Evolutionary conservation across 2,113 vertebrate species (phyloP).

Genomic region (Lophius piscatorius): DNA sequence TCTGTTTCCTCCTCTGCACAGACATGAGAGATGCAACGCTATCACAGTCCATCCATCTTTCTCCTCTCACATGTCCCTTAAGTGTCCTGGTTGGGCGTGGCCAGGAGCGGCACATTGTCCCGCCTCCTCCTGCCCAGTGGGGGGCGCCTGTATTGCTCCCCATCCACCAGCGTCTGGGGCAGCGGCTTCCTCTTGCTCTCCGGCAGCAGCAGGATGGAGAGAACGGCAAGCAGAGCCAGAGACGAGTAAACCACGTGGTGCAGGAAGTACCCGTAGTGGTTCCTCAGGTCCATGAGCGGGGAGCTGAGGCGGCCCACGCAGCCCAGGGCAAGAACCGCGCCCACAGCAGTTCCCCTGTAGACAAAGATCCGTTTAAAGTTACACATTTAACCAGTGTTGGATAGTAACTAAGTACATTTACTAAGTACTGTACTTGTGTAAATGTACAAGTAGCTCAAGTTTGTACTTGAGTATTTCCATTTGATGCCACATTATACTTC

Average conservation of each 20-base stretch:
- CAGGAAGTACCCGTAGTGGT: constrained; percentile 90
- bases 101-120: constrained; percentile 89
- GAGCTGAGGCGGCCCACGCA: constrained; percentile 87
- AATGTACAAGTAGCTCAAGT: too few species aligned
- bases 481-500: too few species aligned
- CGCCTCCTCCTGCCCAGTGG: constrained; percentile 82
- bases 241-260: constrained; percentile 90
- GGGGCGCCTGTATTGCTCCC: constrained; percentile 86
- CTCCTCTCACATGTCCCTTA: constrained; percentile 36
- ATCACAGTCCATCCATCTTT: neutral
- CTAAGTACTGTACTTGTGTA: too few species aligned
- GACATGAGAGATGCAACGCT: constrained; percentile 18
- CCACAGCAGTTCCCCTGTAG: constrained; percentile 83
- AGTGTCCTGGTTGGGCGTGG: constrained; percentile 86
- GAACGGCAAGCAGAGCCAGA: constrained; percentile 87
- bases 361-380: neutral
- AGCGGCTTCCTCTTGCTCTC: constrained; percentile 91
- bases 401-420: too few species aligned
- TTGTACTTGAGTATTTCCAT: too few species aligned
- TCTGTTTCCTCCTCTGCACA: constrained; percentile 32
- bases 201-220: constrained; percentile 90
- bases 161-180: constrained; percentile 86
- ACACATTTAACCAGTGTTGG: too few species aligned
- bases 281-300: constrained; percentile 87
- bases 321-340: constrained; percentile 82